Conservation (phyloP, 1,140 invertebrate species). For the Batillaria attramentaria region DNA sequence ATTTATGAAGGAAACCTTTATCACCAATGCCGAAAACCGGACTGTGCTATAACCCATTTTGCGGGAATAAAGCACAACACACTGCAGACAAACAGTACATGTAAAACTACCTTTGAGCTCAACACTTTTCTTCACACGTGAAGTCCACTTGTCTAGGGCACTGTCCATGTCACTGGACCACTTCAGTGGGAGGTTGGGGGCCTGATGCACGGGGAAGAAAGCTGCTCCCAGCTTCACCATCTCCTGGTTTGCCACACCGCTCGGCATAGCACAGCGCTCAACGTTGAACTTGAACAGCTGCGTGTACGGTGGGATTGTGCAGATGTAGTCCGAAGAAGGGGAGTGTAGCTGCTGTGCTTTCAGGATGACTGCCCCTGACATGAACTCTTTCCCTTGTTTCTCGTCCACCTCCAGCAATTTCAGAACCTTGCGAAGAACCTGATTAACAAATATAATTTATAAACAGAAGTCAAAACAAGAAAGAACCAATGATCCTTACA, state of each 20-base stretch:
- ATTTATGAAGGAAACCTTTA: too few relatives aligned
- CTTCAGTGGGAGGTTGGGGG: background rate
- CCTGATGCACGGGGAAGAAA: slow-evolving; percentile 3
- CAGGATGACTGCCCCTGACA: slow-evolving; percentile 21
- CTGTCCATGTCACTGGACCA: slow-evolving; percentile 15
- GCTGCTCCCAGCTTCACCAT: slow-evolving; percentile 15
- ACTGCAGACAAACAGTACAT: too few relatives aligned
- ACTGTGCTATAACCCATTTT: too few relatives aligned
- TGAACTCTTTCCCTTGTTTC: slow-evolving; percentile 13
- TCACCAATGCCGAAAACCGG: too few relatives aligned
- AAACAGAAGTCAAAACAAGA: background rate
- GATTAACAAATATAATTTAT: background rate
- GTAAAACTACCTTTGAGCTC: too few relatives aligned
- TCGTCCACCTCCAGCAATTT: background rate
- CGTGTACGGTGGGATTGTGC: slow-evolving; percentile 24
- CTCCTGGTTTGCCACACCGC: background rate
- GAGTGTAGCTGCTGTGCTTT: slow-evolving; percentile 10
- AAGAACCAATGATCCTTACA: background rate
- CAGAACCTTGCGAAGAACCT: slow-evolving; percentile 11
- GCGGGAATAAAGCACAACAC: too few relatives aligned
- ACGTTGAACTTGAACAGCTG: slow-evolving; percentile 28
- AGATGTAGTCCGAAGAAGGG: slow-evolving; percentile 25
- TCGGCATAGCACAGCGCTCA: background rate
- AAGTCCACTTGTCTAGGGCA: slow-evolving; percentile 26
- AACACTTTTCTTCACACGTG: background rate